Percentiles rank a stretch among this genome's conserved stretches.
Conservation (phyloP, 2,113 vertebrate species). For the Mystacornis crossleyi region DNA sequence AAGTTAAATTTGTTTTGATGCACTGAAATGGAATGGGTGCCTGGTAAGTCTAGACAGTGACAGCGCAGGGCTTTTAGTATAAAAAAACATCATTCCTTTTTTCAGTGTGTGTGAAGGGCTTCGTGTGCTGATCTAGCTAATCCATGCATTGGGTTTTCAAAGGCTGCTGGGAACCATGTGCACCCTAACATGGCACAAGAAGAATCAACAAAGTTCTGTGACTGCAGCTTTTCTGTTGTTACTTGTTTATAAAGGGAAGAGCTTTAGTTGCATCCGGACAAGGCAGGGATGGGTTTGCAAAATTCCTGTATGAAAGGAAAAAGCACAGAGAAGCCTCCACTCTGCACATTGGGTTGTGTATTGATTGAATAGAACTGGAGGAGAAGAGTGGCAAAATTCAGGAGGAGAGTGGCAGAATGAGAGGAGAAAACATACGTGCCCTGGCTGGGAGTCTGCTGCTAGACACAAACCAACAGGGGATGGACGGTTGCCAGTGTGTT, state of each 20-base stretch:
- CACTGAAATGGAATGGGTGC: constrained; percentile 14
- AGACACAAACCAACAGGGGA: not conserved
- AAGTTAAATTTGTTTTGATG: constrained; percentile 34
- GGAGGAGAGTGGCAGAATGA: not conserved
- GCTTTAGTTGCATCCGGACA: not conserved
- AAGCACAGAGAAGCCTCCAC: not conserved
- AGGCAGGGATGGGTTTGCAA: not conserved
- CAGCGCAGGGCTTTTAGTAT: not conserved
- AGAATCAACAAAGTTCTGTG: not conserved
- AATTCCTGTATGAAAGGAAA: not conserved
- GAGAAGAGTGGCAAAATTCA: not conserved
- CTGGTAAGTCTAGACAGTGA: constrained; percentile 33
- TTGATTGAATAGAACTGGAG: not conserved
- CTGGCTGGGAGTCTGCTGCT: not conserved
- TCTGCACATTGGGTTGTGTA: not conserved
- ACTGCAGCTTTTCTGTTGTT: constrained; percentile 15
- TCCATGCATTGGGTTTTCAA: not conserved
- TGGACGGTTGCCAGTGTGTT: not conserved
- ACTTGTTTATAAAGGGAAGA: not conserved
- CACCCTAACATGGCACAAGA: not conserved
- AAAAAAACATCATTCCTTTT: not conserved
- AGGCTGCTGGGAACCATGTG: not conserved
- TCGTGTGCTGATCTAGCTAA: not conserved
- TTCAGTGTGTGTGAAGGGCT: not conserved
- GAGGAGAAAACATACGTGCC: not conserved